These are phyloP conservation scores for Halictus quadricinctus DNA, from an alignment of 2,888 invertebrate genomes.

Conservation along the genomic window DNA sequence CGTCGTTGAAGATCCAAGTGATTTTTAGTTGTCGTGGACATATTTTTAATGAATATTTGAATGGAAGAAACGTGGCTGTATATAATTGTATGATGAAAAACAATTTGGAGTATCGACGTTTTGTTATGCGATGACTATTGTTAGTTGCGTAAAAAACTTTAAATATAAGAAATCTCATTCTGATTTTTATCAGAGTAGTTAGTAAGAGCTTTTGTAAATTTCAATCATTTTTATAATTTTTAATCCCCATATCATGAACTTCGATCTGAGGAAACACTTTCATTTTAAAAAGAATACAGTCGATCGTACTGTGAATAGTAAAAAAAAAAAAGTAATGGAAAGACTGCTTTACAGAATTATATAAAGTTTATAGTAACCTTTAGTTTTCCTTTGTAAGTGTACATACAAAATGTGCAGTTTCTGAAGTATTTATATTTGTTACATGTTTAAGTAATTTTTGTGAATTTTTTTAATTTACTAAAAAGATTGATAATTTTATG, in stretches of 20 bases:
- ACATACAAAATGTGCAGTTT: conserved; percentile 46
- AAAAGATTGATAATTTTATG: conserved; percentile 19
- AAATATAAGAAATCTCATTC: conserved; percentile 40
- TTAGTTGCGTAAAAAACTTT: conserved; percentile 14
- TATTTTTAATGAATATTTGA: conserved; percentile 25
- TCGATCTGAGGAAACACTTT: conserved; percentile 9
- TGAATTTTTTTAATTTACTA: conserved; percentile 25
- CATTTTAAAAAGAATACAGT: conserved; percentile 8
- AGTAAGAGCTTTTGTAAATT: conserved; percentile 5
- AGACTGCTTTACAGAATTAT: conserved; percentile 51
- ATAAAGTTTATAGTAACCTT: conserved; percentile 34
- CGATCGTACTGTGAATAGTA: conserved; percentile 10
- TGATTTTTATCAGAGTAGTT: conserved; percentile 18
- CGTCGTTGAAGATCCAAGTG: conserved; percentile 22
- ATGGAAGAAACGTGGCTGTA: conserved; percentile 45
- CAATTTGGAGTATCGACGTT: conserved; percentile 49
- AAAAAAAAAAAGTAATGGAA: conserved; percentile 35
- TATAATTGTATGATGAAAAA: conserved; percentile 50
- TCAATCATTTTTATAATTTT: conserved; percentile 28
- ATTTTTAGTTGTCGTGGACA: conserved; percentile 9
- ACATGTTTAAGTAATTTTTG: conserved; percentile 28
- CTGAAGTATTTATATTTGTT: conserved; percentile 38
- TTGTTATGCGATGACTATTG: conserved; percentile 42
- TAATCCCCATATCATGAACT: not conserved
- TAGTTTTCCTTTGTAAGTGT: conserved; percentile 41